Evolutionary conservation across 37 sponge, comb jelly and placozoan species (phyloP).

Genomic region (Lycopodina hypogea): DNA sequence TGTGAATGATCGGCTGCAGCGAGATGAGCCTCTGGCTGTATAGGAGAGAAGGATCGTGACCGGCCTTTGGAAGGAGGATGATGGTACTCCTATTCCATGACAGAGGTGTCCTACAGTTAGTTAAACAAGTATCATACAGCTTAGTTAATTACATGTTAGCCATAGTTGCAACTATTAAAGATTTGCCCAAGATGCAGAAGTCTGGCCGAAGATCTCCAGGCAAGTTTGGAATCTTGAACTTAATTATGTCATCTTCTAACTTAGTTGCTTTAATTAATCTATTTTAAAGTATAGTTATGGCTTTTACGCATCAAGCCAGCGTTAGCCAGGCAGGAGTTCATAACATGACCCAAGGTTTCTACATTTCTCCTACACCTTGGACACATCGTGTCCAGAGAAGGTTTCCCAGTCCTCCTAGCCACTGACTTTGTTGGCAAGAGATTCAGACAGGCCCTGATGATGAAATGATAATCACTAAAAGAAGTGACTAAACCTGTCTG

Average conservation of each 20-base stretch:
- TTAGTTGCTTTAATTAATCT: slow-evolving; percentile 12
- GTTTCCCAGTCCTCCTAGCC: slow-evolving; percentile 7
- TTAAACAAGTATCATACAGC: too few relatives aligned
- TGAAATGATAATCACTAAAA: slow-evolving; percentile 40
- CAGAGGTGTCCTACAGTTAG: too few relatives aligned
- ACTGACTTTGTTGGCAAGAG: slow-evolving; percentile 31
- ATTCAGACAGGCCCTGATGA: slow-evolving; percentile 41
- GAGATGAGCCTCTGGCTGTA: too few relatives aligned
- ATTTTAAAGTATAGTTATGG: slow-evolving; percentile 17
- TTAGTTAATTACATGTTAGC: not conserved
- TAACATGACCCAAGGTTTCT: slow-evolving; percentile 36
- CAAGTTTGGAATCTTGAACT: slow-evolving; percentile 19
- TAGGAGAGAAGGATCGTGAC: too few relatives aligned
- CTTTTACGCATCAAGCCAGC: slow-evolving; percentile 19
- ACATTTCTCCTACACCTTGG: not conserved
- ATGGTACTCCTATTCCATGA: too few relatives aligned
- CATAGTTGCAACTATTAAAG: slow-evolving; percentile 2
- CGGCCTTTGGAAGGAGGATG: too few relatives aligned
- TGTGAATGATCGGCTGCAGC: too few relatives aligned
- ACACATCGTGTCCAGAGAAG: not conserved
- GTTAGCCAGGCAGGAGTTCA: slow-evolving; percentile 16
- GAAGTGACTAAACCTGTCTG: slow-evolving; percentile 14
- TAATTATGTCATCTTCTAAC: not conserved
- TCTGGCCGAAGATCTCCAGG: slow-evolving; percentile 10
- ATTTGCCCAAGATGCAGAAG: not conserved